These are phyloP conservation scores for Penaeus monodon DNA, from an alignment of 2,888 invertebrate species.

Conservation along the genomic window DNA sequence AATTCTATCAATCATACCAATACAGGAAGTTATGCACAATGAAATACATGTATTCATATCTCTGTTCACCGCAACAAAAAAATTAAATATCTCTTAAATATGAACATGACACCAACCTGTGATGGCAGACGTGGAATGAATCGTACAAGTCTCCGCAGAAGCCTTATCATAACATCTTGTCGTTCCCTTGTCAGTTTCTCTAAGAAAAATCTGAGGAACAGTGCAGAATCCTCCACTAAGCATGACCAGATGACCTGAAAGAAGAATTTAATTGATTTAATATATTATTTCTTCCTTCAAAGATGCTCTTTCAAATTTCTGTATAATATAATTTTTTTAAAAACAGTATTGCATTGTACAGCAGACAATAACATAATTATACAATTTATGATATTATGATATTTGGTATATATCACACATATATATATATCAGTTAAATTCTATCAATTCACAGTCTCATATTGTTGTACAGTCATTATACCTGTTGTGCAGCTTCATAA, in stretches of 20 bases:
- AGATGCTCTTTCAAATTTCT: too few relatives aligned
- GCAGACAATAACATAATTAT: too few relatives aligned
- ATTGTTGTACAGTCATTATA: conserved; percentile 68
- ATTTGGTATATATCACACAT: too few relatives aligned
- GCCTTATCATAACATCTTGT: conserved; percentile 93
- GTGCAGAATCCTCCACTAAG: conserved; percentile 95
- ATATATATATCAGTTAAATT: neutral
- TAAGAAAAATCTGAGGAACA: conserved; percentile 94
- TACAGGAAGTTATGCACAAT: too few relatives aligned
- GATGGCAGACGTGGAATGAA: conserved; percentile 72
- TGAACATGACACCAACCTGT: conserved; percentile 39
- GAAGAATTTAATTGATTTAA: conserved; percentile 37
- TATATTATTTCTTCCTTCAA: too few relatives aligned
- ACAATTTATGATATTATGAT: too few relatives aligned
- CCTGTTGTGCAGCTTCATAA: conserved; percentile 95
- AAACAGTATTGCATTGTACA: too few relatives aligned
- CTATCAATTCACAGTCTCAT: neutral
- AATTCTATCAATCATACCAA: too few relatives aligned
- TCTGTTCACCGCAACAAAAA: too few relatives aligned
- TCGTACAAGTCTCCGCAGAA: conserved; percentile 73
- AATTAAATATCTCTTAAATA: too few relatives aligned
- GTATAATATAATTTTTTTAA: too few relatives aligned
- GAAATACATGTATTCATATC: too few relatives aligned
- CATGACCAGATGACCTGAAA: conserved; percentile 94
- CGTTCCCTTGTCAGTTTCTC: conserved; percentile 94